Conservation (phyloP, 2,888 invertebrate species). For the Argyresthia albistria region DNA sequence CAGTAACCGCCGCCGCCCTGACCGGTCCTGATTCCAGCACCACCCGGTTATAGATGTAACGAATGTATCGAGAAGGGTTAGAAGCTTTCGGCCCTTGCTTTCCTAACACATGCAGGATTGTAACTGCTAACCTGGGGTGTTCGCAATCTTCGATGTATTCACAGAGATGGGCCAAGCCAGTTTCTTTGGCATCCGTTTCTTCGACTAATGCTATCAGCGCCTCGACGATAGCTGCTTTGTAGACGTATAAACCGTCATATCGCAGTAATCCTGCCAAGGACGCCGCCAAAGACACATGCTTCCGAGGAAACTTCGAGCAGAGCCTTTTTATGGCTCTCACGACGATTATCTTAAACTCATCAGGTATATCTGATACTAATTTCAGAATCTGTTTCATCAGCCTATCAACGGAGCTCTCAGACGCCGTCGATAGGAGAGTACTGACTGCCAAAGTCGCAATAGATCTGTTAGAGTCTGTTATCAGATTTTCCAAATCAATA, state of each 20-base stretch:
- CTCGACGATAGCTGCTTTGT: slow-evolving; percentile 98
- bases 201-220: slow-evolving; percentile 98
- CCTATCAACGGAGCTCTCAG: slow-evolving; percentile 97
- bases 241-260: slow-evolving; percentile 97
- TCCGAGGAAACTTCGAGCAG: slow-evolving; percentile 96
- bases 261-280: slow-evolving; percentile 97
- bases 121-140: slow-evolving; percentile 95
- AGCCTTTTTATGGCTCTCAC: slow-evolving; percentile 92
- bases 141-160: slow-evolving; percentile 99
- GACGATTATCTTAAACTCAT: slow-evolving; percentile 99
- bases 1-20: slow-evolving; percentile 96
- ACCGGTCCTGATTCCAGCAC: slow-evolving; percentile 97
- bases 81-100: slow-evolving; percentile 97
- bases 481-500: slow-evolving; percentile 96
- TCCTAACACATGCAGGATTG: slow-evolving; percentile 95
- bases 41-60: slow-evolving; percentile 91
- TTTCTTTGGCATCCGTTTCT: slow-evolving; percentile 98
- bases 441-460: slow-evolving; percentile 99
- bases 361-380: slow-evolving; percentile 98
- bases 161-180: slow-evolving; percentile 95
- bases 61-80: slow-evolving; percentile 89
- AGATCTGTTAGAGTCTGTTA: slow-evolving; percentile 97
- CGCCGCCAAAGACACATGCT: slow-evolving; percentile 95
- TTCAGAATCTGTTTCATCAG: slow-evolving; percentile 99
- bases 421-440: slow-evolving; percentile 97